These are phyloP conservation scores for Iphiclides podalirius DNA, from an alignment of 2,888 invertebrate species.

Conservation along the genomic window DNA sequence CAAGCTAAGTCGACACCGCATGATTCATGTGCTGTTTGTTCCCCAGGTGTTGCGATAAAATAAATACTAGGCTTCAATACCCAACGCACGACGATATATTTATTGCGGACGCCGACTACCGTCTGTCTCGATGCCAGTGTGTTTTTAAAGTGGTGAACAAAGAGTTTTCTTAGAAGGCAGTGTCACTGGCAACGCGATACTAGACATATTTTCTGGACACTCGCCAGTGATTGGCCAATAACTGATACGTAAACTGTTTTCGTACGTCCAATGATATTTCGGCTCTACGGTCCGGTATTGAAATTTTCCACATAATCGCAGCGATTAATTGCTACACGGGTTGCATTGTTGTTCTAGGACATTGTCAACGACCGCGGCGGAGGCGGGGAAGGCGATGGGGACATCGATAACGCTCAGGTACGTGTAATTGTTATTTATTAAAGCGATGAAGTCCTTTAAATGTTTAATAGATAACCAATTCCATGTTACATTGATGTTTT, in stretches of 20 bases:
- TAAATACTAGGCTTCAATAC: neutral
- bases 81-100: neutral
- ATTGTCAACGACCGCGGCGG: constrained; percentile 70
- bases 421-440: constrained; percentile 30
- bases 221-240: constrained; percentile 13
- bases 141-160: constrained; percentile 1
- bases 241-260: constrained; percentile 1
- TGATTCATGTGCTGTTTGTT: neutral
- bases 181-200: neutral
- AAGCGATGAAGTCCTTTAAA: no score
- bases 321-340: constrained; percentile 20
- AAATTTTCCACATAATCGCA: constrained; percentile 21
- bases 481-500: no score
- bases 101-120: neutral
- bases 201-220: constrained; percentile 3
- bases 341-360: constrained; percentile 46
- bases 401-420: constrained; percentile 56
- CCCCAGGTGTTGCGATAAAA: neutral
- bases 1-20: neutral
- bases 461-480: no score
- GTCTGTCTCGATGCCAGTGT: neutral
- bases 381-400: constrained; percentile 63
- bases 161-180: constrained; percentile 3
- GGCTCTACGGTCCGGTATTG: neutral
- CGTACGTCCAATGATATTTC: neutral